phyloP scores from a whole-genome alignment of 2,113 vertebrate species.

The Laticauda colubrina region DNA sequence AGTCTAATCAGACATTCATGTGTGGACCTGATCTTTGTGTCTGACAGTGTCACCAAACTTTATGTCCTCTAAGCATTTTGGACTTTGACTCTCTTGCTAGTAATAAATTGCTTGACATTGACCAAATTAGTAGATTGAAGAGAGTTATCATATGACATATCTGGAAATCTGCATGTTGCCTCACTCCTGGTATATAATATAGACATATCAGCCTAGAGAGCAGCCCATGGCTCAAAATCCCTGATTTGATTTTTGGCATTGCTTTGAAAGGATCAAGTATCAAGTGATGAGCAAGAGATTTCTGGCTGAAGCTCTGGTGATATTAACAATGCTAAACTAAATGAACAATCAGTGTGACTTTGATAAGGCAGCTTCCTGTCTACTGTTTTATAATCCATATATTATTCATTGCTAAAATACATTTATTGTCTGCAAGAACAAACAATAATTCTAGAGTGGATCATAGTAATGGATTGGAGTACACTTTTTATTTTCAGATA shows the following conservation, averaged over 20 bases:
- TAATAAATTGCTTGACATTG: not conserved
- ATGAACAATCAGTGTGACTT: not conserved
- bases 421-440: not conserved
- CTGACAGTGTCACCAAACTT: not conserved
- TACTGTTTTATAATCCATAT: not conserved
- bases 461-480: not conserved
- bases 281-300: not conserved
- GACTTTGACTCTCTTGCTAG: not conserved
- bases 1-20: not conserved
- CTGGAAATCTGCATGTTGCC: not conserved
- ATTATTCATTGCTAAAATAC: not conserved
- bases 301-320: not conserved
- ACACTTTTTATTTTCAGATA: not conserved
- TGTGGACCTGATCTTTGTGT: not conserved
- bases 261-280: not conserved
- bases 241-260: not conserved
- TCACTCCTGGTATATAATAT: not conserved
- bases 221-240: not conserved
- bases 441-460: not conserved
- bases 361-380: not conserved
- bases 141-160: not conserved
- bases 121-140: not conserved
- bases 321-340: not conserved
- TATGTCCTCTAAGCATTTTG: not conserved
- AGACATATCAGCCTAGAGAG: not conserved